Conservation (phyloP, 2,797 vertebrate species). For the Falco berigora region DNA sequence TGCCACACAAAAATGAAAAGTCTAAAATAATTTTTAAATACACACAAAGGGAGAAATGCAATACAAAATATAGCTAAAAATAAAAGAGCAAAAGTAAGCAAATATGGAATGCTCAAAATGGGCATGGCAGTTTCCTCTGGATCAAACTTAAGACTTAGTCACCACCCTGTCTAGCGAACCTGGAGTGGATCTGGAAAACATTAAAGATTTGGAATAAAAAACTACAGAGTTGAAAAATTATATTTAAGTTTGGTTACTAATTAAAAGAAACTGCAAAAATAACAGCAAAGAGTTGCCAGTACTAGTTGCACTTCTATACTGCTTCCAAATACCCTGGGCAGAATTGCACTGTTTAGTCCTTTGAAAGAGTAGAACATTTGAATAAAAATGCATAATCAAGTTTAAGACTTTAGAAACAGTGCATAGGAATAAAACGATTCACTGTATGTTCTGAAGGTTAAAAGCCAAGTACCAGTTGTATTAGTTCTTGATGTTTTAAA, state of each 20-base stretch:
- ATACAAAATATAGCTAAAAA: constrained; percentile 12
- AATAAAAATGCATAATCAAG: background rate
- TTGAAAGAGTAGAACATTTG: background rate
- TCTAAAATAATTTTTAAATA: constrained; percentile 4
- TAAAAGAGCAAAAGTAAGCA: constrained; percentile 34
- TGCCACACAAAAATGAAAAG: constrained; percentile 17
- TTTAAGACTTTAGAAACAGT: background rate
- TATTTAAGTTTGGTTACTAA: background rate
- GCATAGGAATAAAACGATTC: background rate
- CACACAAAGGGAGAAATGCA: background rate
- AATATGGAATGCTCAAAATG: constrained; percentile 4
- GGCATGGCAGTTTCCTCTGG: constrained; percentile 7
- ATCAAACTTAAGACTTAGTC: background rate
- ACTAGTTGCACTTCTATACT: background rate
- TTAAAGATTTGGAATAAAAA: constrained; percentile 38
- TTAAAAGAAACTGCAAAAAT: constrained; percentile 30
- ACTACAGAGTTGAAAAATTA: background rate
- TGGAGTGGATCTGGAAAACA: constrained; percentile 43
- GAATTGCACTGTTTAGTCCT: background rate
- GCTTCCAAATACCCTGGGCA: background rate
- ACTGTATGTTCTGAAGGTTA: background rate
- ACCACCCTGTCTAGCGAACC: constrained; percentile 29
- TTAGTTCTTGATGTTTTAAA: background rate
- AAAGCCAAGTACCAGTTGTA: background rate
- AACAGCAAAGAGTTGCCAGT: background rate